Evolutionary conservation across 2,888 invertebrate genomes (phyloP), one percentile per base, ranked within the genome.

Genomic region (Mechanitis mazaeus): DNA sequence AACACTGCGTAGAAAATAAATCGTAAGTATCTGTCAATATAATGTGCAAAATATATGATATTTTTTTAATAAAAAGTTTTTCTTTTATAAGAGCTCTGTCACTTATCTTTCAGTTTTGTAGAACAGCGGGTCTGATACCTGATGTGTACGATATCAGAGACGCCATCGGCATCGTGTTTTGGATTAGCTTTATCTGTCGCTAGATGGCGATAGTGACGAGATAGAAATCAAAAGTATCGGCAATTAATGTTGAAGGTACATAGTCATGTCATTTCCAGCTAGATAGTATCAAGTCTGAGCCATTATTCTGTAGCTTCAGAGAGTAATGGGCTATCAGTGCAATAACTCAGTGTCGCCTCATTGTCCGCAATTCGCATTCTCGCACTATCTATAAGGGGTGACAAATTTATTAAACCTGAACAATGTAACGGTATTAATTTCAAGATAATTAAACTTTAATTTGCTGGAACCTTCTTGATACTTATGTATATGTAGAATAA

Each of bases 361-460:
- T 90, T 90, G 89, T 89, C 84, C 83, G 75, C 75, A 79, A 78
- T 79, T 83, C 83, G 80, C 83, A 84, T 84, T 83, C 79, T 80
- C 78, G 83, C 80, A 75, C 84, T 87, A 87, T 87, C 89, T 85
- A 80, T 84, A 83, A 79, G 77, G 76, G 79, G 79, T 80, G 89
- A 89, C 89, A 89, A 90, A 89, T 90, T 90, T 90, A 89, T 88
- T 87, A 84, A 83, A 84, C 82, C 80, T 79, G 78, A 77, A 82
- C 83, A 80, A 76, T 78, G 80, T 78, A 82, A 78, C 81, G 79
- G 79, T 72, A 72, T 79, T 84, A 82, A 83, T 83, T 86, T 69
- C 71, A 64, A 70, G 76, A 77, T 80, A 83, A 87, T 86, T 85
- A 78, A 79, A 83, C 86, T 85, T 85, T 81, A 85, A 85, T 81